These are phyloP conservation scores for Noctua comes DNA, from an alignment of 2,888 invertebrate species.

Conservation along the genomic window DNA sequence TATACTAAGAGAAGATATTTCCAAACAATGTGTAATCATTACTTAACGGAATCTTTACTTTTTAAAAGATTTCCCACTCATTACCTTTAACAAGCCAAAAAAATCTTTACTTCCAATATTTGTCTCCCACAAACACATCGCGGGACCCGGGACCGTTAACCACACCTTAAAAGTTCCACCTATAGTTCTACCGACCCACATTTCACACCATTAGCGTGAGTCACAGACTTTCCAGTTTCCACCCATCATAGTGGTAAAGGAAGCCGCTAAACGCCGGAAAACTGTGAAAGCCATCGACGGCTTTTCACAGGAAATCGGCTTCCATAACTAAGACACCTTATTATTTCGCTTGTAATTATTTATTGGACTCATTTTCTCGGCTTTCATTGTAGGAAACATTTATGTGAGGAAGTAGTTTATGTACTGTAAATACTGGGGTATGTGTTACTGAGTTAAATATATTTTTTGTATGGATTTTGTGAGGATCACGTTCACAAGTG, in stretches of 20 bases:
- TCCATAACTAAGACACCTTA: conserved; percentile 23
- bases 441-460: neutral
- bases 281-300: conserved; percentile 52
- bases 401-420: neutral
- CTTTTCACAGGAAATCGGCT: conserved; percentile 61
- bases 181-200: conserved; percentile 41
- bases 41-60: neutral
- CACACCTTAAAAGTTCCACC: conserved; percentile 13
- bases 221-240: conserved; percentile 44
- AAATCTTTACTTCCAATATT: conserved; percentile 22
- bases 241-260: conserved; percentile 34
- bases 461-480: neutral
- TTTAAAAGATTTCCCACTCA: conserved; percentile 4
- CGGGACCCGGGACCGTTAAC: conserved; percentile 33
- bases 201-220: conserved; percentile 40
- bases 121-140: conserved; percentile 16
- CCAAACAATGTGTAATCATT: neutral
- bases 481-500: too few species aligned
- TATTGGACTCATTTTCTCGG: conserved; percentile 12
- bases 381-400: conserved; percentile 2
- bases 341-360: conserved; percentile 42
- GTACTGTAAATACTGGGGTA: neutral
- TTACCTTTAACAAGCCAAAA: neutral
- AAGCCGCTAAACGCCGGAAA: conserved; percentile 56
- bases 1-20: neutral